Percentiles rank a stretch among this genome's conserved stretches.
These are phyloP conservation scores for Cremastobaeus sp. DNA, from an alignment of 2,888 invertebrate genomes.

Conservation along the genomic window DNA sequence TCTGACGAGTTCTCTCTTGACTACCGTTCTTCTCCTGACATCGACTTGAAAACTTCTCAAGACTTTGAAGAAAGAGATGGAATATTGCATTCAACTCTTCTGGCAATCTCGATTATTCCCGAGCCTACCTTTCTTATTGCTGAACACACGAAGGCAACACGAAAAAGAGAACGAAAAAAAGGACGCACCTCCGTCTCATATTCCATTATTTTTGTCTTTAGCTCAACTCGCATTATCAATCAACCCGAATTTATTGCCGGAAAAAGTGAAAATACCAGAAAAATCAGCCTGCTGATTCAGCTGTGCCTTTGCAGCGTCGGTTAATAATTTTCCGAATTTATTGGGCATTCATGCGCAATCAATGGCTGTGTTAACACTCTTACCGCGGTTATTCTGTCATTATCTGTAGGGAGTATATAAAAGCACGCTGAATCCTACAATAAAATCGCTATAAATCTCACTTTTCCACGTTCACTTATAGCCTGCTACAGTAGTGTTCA, in stretches of 20 bases:
- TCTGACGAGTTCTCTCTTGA: constrained; percentile 69
- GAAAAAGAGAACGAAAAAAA: constrained; percentile 15
- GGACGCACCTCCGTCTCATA: constrained; percentile 24
- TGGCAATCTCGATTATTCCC: constrained; percentile 56
- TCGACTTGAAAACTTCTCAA: constrained; percentile 57
- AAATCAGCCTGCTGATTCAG: constrained; percentile 1
- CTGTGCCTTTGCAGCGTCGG: neutral
- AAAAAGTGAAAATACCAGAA: constrained; percentile 20
- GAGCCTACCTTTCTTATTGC: constrained; percentile 49
- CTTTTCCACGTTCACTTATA: constrained; percentile 37
- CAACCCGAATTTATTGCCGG: constrained; percentile 1
- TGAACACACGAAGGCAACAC: constrained; percentile 44
- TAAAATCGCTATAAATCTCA: constrained; percentile 47
- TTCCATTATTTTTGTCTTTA: constrained; percentile 40
- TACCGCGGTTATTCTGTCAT: constrained; percentile 44
- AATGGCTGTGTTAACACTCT: constrained; percentile 16
- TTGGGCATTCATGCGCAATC: constrained; percentile 29
- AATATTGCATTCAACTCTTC: constrained; percentile 43
- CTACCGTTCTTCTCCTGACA: constrained; percentile 59
- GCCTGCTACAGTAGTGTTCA: constrained; percentile 6
- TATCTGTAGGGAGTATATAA: constrained; percentile 17
- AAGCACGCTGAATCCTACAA: constrained; percentile 29
- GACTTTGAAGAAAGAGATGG: constrained; percentile 49
- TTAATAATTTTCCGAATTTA: constrained; percentile 40
- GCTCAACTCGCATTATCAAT: constrained; percentile 7